Conservation (phyloP, 2,888 invertebrate genomes). For the Drosophila cognata region DNA sequence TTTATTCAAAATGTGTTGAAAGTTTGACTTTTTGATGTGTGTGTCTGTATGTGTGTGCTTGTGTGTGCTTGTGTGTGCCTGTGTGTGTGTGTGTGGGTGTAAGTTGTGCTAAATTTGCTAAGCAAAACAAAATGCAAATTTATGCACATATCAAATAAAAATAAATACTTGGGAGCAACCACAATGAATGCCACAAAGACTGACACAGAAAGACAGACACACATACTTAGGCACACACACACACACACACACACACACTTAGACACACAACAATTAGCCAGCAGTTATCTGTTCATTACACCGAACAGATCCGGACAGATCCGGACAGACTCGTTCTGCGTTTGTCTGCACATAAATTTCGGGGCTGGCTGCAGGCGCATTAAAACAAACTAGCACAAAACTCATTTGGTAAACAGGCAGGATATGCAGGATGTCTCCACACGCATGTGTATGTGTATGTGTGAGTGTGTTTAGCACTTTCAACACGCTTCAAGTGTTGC, state of each 20-base stretch:
- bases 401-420: conserved; percentile 76
- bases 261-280: conserved; percentile 65
- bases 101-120: conserved; percentile 6
- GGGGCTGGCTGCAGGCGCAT: conserved; percentile 63
- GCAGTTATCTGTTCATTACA: conserved; percentile 80
- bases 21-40: conserved; percentile 5
- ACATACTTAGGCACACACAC: conserved; percentile 5
- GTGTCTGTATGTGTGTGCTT: background rate
- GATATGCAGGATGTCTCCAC: conserved; percentile 33
- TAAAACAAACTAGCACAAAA: conserved; percentile 76
- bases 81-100: background rate
- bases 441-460: conserved; percentile 12
- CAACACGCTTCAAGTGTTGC: conserved; percentile 74
- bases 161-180: conserved; percentile 29
- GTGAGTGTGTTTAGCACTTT: conserved; percentile 42
- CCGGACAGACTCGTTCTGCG: conserved; percentile 36
- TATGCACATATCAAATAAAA: conserved; percentile 37
- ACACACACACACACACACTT: background rate
- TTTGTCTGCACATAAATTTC: conserved; percentile 59
- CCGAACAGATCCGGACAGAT: conserved; percentile 59
- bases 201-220: conserved; percentile 37
- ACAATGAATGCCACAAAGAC: background rate
- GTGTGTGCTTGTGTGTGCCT: background rate
- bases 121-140: conserved; percentile 30
- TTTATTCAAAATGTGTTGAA: conserved; percentile 20